Base-by-base conservation (phyloP, 2,888 invertebrate genomes). In the Itoplectis maculator region DNA sequence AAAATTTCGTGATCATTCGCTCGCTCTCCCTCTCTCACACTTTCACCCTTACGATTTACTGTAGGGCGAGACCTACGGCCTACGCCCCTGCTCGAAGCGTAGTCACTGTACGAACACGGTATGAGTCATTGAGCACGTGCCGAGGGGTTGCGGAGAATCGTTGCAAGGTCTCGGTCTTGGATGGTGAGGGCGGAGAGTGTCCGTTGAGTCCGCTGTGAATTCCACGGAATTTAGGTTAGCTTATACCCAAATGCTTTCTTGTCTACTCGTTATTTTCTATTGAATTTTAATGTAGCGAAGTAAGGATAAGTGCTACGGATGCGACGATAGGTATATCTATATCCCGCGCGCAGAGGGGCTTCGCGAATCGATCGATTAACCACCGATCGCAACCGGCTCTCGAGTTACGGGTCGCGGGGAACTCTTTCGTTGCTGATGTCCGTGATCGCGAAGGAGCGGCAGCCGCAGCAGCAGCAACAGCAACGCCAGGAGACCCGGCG, bases 41-140 rank as follows among this genome's bases (percentile, higher is more conserved):
- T 9, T 4, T 15, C 23, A n/a, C n/a, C n/a, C n/a, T n/a, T n/a
- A n/a, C n/a, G n/a, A n/a, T n/a, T n/a, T n/a, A n/a, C n/a, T n/a
- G n/a, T n/a, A n/a, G n/a, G n/a, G n/a, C n/a, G n/a, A n/a, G 29
- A 29, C 29, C 5, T 29, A 5, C 29, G 5, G 29, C 2, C 2
- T 29, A 5, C 29, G 29, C 29, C 5, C 42, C n/a, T 15, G 49
- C 42, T 65, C 54, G 15, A 54, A 68, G 75, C 42, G 59, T 59
- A 59, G 23, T 35, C 51, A 45, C 45, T 35, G 70, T 40, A 40
- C 42, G 40, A 45, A 18, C 73, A 29, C 5, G 29, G 29, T 45
- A 59, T 79, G 79, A 79, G 79, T 79, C 79, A 79, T 59, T 73
- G 56, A 68, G 59, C 73, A 79, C 79, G 79, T 79, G 79, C 73